Conservation (phyloP, 2,113 vertebrate species). For the Podiceps cristatus region DNA sequence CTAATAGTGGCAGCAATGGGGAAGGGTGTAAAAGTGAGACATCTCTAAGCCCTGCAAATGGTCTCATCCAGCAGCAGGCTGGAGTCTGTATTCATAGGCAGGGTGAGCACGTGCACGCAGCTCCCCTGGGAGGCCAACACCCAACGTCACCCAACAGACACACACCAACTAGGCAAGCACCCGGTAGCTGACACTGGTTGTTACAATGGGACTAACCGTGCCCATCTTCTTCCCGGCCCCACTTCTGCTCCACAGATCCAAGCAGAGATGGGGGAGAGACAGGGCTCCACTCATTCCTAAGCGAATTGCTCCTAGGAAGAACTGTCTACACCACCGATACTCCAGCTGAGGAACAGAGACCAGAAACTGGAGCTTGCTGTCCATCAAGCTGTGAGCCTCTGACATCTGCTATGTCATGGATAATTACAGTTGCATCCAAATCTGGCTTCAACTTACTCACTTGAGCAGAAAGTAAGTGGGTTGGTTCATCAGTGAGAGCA, state of each 20-base stretch:
- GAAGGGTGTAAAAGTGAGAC: not conserved
- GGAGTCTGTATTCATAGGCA: not conserved
- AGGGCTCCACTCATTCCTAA: accelerated
- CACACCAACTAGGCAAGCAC: not conserved
- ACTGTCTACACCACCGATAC: not conserved
- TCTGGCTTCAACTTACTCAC: not conserved
- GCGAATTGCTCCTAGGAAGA: not conserved
- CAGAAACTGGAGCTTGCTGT: not conserved
- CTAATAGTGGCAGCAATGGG: not conserved
- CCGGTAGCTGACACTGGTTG: not conserved
- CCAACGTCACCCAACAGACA: not conserved
- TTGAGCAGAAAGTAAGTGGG: not conserved
- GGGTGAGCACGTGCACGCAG: not conserved
- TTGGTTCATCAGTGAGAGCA: not conserved
- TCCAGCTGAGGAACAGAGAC: not conserved
- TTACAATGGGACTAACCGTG: not conserved
- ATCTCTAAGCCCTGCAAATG: not conserved
- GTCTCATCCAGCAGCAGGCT: not conserved
- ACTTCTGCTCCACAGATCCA: not conserved
- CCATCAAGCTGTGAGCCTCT: accelerated
- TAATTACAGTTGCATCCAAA: not conserved
- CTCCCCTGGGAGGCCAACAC: not conserved
- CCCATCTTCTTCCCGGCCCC: not conserved
- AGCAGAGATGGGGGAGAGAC: not conserved
- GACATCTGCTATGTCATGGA: accelerated